Evolutionary conservation across 2,888 invertebrate genomes (phyloP).

Genomic region (Auanema freiburgensis): DNA sequence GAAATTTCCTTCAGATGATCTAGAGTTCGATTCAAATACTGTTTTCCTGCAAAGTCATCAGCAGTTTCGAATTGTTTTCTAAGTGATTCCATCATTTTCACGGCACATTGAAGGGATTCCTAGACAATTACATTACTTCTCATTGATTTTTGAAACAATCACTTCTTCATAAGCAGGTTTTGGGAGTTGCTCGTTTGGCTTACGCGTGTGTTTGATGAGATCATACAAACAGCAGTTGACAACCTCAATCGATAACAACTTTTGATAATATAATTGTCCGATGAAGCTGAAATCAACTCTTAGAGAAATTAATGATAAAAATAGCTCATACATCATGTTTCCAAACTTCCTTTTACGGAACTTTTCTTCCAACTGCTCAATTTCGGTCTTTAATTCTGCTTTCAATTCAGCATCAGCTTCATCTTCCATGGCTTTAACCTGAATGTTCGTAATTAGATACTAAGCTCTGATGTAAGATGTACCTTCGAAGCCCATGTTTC

Average conservation of each 20-base stretch:
- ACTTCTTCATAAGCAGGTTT: slow-evolving; percentile 22
- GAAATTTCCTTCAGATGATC: slow-evolving; percentile 17
- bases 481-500: slow-evolving; percentile 1
- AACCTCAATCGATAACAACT: slow-evolving; percentile 42
- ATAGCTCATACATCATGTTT: slow-evolving; percentile 49
- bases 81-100: slow-evolving; percentile 21
- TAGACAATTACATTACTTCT: slow-evolving; percentile 8
- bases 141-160: background rate
- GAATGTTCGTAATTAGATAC: too few relatives aligned
- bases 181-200: slow-evolving; percentile 5
- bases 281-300: slow-evolving; percentile 48
- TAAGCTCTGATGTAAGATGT: too few relatives aligned
- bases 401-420: slow-evolving; percentile 46
- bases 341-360: slow-evolving; percentile 53
- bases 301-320: too few relatives aligned
- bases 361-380: slow-evolving; percentile 34
- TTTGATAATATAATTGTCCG: slow-evolving; percentile 45
- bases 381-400: slow-evolving; percentile 24
- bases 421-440: slow-evolving; percentile 31
- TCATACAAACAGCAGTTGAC: slow-evolving; percentile 36
- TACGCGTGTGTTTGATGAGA: slow-evolving; percentile 25
- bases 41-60: slow-evolving; percentile 6
- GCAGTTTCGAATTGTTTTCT: slow-evolving; percentile 10
- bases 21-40: slow-evolving; percentile 24
- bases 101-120: slow-evolving; percentile 37